Evolutionary conservation across 2,888 invertebrate species (phyloP).

Genomic region (Trichopoda pennipes): DNA sequence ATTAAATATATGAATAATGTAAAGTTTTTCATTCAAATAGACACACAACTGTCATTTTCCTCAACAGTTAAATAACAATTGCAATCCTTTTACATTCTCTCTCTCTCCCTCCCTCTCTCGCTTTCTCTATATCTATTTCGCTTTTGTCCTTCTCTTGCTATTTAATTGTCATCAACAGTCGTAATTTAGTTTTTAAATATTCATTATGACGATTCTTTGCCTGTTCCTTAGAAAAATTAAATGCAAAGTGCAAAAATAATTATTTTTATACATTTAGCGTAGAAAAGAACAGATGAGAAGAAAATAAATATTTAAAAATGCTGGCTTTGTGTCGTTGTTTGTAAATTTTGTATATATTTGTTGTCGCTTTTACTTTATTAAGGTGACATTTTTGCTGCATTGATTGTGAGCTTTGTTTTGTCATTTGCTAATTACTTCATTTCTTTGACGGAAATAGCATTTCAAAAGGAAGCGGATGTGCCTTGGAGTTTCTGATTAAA

Average conservation of each 20-base stretch:
- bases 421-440: constrained; percentile 69
- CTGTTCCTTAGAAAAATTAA: not conserved
- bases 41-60: constrained; percentile 58
- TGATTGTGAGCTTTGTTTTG: constrained; percentile 50
- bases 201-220: constrained; percentile 13
- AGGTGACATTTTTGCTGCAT: constrained; percentile 60
- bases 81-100: not conserved
- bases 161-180: not conserved
- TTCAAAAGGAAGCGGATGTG: constrained; percentile 68
- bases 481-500: constrained; percentile 47
- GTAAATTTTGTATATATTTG: not conserved
- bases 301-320: constrained; percentile 47
- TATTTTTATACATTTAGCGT: not conserved
- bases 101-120: not conserved
- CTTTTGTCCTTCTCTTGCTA: not conserved
- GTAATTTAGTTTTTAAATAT: constrained; percentile 42
- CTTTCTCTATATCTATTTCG: too few species aligned
- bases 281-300: constrained; percentile 22
- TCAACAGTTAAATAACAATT: constrained; percentile 59
- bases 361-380: constrained; percentile 30
- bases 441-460: constrained; percentile 68
- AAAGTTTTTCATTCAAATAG: constrained; percentile 43
- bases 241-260: constrained; percentile 37
- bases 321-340: constrained; percentile 26
- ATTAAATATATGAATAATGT: constrained; percentile 10